A percentile compares a stretch with the other conserved stretches of the same genome.
These are phyloP conservation scores for Gryllus bimaculatus DNA, from an alignment of 1,140 invertebrate genomes.

Conservation along the genomic window DNA sequence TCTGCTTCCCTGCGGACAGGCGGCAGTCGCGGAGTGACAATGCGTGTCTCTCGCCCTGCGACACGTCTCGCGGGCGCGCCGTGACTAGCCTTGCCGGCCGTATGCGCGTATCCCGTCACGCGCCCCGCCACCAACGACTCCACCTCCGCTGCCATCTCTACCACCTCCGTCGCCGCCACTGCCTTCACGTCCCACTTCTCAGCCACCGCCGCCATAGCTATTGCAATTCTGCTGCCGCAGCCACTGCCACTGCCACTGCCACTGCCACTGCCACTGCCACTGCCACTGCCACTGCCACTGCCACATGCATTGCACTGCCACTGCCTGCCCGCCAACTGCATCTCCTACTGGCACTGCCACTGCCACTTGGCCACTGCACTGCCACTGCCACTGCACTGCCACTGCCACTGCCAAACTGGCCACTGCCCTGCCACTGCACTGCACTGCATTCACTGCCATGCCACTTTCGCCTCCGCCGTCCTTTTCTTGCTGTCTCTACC, in stretches of 20 bases:
- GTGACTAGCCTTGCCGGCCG: too few relatives aligned
- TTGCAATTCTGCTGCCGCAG: not conserved
- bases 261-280: not conserved
- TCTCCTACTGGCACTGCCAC: not conserved
- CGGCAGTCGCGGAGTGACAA: too few relatives aligned
- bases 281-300: not conserved
- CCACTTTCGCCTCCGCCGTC: not conserved
- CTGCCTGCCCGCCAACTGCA: not conserved
- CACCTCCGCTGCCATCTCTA: not conserved
- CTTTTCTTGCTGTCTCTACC: not conserved
- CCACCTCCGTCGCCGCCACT: not conserved
- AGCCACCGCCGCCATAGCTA: not conserved
- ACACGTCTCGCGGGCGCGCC: too few relatives aligned
- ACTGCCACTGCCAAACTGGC: too few relatives aligned
- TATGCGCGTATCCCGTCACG: too few relatives aligned
- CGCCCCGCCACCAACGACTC: not conserved
- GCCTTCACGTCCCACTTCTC: not conserved
- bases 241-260: not conserved
- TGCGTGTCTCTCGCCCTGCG: too few relatives aligned
- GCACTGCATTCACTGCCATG: too few relatives aligned
- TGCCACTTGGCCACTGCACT: not conserved
- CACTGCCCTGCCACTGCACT: not conserved
- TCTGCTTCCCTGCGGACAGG: too few relatives aligned
- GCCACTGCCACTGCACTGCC: not conserved
- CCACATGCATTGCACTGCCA: not conserved